Evolutionary conservation across 2,797 vertebrate genomes (phyloP).

Genomic region (Varecia variegata): DNA sequence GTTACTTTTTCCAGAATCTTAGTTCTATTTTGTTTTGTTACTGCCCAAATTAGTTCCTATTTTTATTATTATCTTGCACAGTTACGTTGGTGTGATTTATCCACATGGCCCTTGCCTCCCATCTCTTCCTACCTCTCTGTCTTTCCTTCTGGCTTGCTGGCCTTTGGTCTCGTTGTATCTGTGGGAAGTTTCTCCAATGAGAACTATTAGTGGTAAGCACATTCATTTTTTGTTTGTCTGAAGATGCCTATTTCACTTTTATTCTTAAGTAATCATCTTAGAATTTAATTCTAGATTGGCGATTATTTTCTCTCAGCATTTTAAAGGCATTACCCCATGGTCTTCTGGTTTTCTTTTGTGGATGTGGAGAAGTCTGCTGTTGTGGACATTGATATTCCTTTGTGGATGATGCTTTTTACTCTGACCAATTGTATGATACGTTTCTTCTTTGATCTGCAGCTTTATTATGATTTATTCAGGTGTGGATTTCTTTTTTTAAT

Average conservation of each 20-base stretch:
- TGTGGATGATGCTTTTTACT: not conserved
- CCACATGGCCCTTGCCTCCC: fast-evolving
- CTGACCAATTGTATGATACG: not conserved
- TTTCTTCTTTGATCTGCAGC: not conserved
- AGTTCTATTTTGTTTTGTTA: not conserved
- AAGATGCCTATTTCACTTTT: not conserved
- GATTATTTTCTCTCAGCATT: not conserved
- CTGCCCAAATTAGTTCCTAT: not conserved
- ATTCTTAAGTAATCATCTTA: not conserved
- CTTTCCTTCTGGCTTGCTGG: not conserved
- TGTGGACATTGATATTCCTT: not conserved
- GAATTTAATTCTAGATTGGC: not conserved
- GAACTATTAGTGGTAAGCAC: not conserved
- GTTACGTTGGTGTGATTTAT: not conserved
- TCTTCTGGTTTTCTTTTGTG: not conserved
- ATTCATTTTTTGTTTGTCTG: not conserved
- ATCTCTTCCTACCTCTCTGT: not conserved
- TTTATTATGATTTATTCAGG: not conserved
- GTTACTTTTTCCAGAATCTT: not conserved
- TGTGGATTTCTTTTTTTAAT: not conserved
- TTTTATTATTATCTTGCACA: not conserved
- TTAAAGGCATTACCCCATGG: not conserved
- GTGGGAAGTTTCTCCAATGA: not conserved
- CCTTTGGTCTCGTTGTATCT: not conserved
- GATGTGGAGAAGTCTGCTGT: not conserved